Conservation (phyloP, 2,888 invertebrate genomes). For the Patella depressa region DNA sequence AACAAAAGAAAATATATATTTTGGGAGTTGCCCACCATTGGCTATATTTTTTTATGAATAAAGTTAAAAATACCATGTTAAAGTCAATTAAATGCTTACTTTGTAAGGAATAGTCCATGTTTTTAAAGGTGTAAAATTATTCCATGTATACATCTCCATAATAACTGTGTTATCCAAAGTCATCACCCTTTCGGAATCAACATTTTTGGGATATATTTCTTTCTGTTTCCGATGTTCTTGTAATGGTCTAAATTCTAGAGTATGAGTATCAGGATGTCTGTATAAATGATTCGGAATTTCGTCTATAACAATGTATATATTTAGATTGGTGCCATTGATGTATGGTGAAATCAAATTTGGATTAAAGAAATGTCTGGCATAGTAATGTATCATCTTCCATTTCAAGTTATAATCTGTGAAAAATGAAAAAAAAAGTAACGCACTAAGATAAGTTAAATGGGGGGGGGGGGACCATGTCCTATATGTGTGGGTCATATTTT, state of each 20-base stretch:
- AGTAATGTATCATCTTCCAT: conserved; percentile 93
- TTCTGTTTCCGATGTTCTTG: background rate
- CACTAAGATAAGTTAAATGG: too few species aligned
- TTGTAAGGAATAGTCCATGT: conserved; percentile 52
- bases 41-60: too few species aligned
- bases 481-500: too few species aligned
- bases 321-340: conserved; percentile 46
- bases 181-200: background rate
- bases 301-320: conserved; percentile 51
- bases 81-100: conserved; percentile 35
- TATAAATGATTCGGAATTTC: conserved; percentile 41
- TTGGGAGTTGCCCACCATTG: too few species aligned
- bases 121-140: conserved; percentile 47
- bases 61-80: too few species aligned
- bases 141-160: conserved; percentile 54
- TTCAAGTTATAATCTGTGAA: conserved; percentile 80
- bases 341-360: conserved; percentile 69
- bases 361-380: conserved; percentile 86
- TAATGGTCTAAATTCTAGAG: conserved; percentile 5
- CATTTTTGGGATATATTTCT: background rate
- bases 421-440: conserved; percentile 1
- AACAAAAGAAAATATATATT: too few species aligned
- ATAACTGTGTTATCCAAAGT: background rate
- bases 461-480: too few species aligned
- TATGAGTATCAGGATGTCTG: conserved; percentile 29